These are phyloP conservation scores for Stegastes partitus DNA, from an alignment of 2,113 vertebrate genomes.

Conservation along the genomic window DNA sequence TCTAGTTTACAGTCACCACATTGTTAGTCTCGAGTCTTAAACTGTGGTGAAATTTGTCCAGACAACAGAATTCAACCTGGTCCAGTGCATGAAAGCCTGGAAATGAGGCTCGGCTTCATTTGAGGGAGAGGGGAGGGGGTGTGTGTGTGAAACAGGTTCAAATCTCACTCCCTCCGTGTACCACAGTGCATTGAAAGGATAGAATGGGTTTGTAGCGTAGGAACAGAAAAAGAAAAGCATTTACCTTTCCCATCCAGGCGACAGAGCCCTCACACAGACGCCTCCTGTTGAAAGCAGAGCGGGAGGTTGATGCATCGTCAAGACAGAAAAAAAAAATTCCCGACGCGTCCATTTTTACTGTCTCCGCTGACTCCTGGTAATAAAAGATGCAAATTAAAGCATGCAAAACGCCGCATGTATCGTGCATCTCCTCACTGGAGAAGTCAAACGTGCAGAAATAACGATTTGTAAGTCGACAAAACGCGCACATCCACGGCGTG, in stretches of 20 bases:
- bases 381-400: constrained; percentile 66
- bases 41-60: not conserved
- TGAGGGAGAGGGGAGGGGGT: constrained; percentile 36
- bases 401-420: constrained; percentile 43
- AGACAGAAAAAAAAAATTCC: constrained; percentile 37
- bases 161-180: constrained; percentile 37
- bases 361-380: constrained; percentile 44
- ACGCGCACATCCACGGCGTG: constrained; percentile 67
- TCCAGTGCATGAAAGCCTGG: constrained; percentile 20
- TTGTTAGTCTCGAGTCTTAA: not conserved
- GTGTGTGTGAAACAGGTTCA: constrained; percentile 51
- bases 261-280: constrained; percentile 51
- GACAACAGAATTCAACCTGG: not conserved
- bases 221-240: constrained; percentile 30
- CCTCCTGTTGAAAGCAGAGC: constrained; percentile 53
- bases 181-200: constrained; percentile 26
- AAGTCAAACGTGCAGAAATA: constrained; percentile 62
- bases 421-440: constrained; percentile 33
- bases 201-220: constrained; percentile 50
- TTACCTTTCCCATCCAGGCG: constrained; percentile 72
- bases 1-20: not conserved
- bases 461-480: constrained; percentile 48
- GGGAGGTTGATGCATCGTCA: constrained; percentile 41
- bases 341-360: constrained; percentile 66
- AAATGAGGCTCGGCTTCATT: constrained; percentile 30